Conservation (phyloP, 2,888 invertebrate species). For the Sceliomorpha sp. region DNA sequence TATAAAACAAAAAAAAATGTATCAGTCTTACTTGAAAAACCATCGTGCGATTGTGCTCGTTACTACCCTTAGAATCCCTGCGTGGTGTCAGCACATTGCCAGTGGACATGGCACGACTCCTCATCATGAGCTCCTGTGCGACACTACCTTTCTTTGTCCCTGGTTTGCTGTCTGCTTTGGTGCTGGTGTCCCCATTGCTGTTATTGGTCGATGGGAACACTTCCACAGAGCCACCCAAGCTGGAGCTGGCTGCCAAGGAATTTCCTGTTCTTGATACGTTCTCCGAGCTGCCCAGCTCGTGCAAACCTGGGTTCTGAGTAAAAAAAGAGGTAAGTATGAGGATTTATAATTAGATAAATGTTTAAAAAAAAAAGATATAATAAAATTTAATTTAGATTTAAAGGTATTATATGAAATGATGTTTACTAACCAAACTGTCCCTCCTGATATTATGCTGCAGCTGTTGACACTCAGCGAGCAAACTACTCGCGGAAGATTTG, state of each 20-base stretch:
- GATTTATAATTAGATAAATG: conserved; percentile 1
- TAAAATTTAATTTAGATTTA: no score
- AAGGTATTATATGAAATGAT: no score
- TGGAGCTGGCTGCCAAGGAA: no score
- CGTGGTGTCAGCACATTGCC: conserved; percentile 76
- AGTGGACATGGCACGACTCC: conserved; percentile 80
- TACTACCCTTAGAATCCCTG: conserved; percentile 72
- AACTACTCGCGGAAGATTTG: conserved; percentile 82
- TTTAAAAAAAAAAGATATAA: no score
- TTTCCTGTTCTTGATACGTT: conserved; percentile 76
- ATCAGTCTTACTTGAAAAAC: conserved; percentile 86
- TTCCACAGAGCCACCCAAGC: conserved; percentile 69
- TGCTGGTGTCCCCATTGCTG: conserved; percentile 33
- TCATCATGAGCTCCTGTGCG: conserved; percentile 75
- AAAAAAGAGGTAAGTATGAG: neutral
- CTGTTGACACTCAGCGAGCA: conserved; percentile 79
- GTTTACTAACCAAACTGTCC: conserved; percentile 74
- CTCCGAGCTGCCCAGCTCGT: conserved; percentile 74
- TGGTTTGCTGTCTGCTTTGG: conserved; percentile 46
- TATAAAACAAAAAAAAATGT: neutral
- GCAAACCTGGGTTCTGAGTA: conserved; percentile 72
- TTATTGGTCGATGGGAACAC: conserved; percentile 67
- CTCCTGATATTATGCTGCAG: conserved; percentile 70
- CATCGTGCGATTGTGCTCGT: conserved; percentile 95
- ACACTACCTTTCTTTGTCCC: conserved; percentile 61